Evolutionary conservation across 1,140 invertebrate species (phyloP).

Genomic region (Leucophenga varia): DNA sequence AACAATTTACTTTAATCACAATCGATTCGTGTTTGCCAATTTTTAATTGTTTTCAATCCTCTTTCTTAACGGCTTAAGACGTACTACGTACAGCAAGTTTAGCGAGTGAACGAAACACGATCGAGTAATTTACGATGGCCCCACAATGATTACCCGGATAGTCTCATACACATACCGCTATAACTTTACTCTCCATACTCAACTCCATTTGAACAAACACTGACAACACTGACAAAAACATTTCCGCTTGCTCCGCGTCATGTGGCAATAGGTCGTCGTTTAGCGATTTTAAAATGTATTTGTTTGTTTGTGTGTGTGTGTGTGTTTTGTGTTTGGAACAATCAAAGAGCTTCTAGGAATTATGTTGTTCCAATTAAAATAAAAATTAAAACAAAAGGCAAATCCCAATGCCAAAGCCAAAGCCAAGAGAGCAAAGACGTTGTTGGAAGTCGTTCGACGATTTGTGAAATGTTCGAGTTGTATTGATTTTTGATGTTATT

Average conservation of each 20-base stretch:
- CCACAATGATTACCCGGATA: slow-evolving; percentile 48
- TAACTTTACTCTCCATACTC: too few species aligned
- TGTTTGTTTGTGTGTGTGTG: too few species aligned
- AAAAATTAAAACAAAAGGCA: slow-evolving; percentile 48
- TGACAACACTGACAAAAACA: too few species aligned
- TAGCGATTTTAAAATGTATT: too few species aligned
- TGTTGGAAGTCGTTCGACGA: slow-evolving; percentile 42
- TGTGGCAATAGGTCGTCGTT: too few species aligned
- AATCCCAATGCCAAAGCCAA: slow-evolving; percentile 13
- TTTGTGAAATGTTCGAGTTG: slow-evolving; percentile 49
- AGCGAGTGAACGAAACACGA: slow-evolving; percentile 36
- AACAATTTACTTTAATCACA: slow-evolving; percentile 55
- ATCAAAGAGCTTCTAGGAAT: slow-evolving; percentile 55
- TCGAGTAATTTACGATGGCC: slow-evolving; percentile 54
- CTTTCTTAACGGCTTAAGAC: slow-evolving; percentile 32
- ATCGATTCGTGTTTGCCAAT: slow-evolving; percentile 55
- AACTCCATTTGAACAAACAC: too few species aligned
- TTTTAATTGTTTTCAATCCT: slow-evolving; percentile 56
- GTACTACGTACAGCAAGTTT: slow-evolving; percentile 10
- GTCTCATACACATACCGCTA: too few species aligned
- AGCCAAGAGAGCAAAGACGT: background rate
- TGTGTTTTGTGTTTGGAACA: too few species aligned
- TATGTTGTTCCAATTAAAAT: slow-evolving; percentile 56
- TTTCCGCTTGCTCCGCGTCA: too few species aligned
- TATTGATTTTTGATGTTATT: slow-evolving; percentile 30